A percentile compares a stretch with the other conserved stretches of the same genome.
These are phyloP conservation scores for Rhingia rostrata DNA, from an alignment of 2,888 invertebrate genomes.

Conservation along the genomic window DNA sequence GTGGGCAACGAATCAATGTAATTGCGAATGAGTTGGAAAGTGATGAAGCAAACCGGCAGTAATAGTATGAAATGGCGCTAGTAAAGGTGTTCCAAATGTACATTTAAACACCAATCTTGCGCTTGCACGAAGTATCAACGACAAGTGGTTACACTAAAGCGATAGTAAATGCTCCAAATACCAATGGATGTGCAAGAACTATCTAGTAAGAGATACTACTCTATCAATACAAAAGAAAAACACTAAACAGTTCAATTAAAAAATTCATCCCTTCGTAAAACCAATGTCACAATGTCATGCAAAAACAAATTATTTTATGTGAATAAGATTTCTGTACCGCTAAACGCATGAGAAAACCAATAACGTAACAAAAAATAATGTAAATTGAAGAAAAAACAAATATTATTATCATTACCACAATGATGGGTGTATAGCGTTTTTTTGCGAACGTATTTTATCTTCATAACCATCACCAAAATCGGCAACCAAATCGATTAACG, in stretches of 20 bases:
- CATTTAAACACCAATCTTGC: no score
- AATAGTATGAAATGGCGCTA: no score
- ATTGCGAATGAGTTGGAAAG: no score
- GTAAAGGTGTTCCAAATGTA: no score
- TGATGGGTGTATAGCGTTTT: conserved; percentile 83
- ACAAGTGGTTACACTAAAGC: no score
- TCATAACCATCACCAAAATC: conserved; percentile 87
- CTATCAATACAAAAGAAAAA: background rate
- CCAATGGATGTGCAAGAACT: no score
- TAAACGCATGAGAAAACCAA: conserved; percentile 71
- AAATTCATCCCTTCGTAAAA: background rate
- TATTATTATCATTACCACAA: conserved; percentile 80
- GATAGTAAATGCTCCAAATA: no score
- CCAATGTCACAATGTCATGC: conserved; percentile 14
- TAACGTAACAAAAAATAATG: conserved; percentile 42
- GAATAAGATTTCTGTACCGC: background rate
- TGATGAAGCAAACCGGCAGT: no score
- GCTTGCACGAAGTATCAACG: no score
- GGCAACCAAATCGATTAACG: conserved; percentile 86
- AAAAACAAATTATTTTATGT: conserved; percentile 86
- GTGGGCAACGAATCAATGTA: no score
- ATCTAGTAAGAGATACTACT: no score
- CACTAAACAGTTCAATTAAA: conserved; percentile 52
- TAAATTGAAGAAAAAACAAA: conserved; percentile 44
- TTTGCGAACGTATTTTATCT: conserved; percentile 85